Percentiles rank a stretch among this genome's conserved stretches.
Conservation (phyloP, 2,888 invertebrate genomes). For the Agrochola lota region DNA sequence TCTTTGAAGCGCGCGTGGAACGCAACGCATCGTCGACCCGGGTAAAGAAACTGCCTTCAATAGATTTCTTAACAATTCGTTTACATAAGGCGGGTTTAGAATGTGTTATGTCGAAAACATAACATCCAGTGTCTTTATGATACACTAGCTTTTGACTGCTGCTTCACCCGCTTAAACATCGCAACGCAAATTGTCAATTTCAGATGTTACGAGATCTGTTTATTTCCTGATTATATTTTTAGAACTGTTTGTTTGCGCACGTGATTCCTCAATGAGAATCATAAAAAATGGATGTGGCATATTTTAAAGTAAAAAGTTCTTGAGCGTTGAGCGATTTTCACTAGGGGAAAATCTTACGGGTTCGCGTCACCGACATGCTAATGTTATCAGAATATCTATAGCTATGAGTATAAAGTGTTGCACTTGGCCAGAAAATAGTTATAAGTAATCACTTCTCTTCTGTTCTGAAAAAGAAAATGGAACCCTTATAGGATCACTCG, state of each 20-base stretch:
- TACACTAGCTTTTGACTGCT: no score
- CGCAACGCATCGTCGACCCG: no score
- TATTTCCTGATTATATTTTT: conserved; percentile 28
- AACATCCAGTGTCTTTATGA: not conserved
- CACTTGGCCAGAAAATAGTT: not conserved
- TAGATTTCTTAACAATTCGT: not conserved
- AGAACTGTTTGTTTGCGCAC: conserved; percentile 4
- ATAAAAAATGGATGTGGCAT: conserved; percentile 11
- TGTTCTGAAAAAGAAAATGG: no score
- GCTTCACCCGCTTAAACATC: no score
- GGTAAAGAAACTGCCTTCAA: no score
- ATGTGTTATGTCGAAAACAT: not conserved
- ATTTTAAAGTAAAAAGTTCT: not conserved
- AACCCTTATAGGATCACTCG: no score
- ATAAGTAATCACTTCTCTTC: not conserved
- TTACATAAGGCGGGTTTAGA: not conserved
- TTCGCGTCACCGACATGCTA: not conserved
- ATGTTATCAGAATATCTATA: not conserved
- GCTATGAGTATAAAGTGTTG: not conserved
- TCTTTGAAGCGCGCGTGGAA: no score
- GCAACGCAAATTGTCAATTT: not conserved
- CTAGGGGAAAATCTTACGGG: no score
- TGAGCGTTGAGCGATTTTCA: not conserved
- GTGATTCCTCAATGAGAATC: not conserved
- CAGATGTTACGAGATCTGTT: conserved; percentile 3